phyloP scores from a whole-genome alignment of 37 sponge, comb jelly and placozoan genomes.

The Hexactinellida sp. region DNA sequence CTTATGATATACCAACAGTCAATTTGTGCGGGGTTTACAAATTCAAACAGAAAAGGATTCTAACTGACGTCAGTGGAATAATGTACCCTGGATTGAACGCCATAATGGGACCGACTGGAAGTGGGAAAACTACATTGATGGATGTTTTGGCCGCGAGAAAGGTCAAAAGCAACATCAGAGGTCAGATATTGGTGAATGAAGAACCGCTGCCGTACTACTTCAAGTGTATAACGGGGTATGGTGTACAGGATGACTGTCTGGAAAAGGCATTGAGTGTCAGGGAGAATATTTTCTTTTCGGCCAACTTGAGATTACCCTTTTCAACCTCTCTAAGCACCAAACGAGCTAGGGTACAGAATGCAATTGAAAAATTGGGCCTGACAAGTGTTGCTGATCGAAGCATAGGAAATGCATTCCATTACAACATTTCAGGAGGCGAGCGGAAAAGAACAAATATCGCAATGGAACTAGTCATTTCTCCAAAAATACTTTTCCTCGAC shows the following conservation, averaged over 20 bases:
- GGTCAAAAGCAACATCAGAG: not conserved
- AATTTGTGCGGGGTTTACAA: not conserved
- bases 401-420: slow-evolving; percentile 49
- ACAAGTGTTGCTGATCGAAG: not conserved
- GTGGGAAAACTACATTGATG: slow-evolving; percentile 5
- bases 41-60: not conserved
- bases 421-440: slow-evolving; percentile 78
- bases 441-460: slow-evolving; percentile 74
- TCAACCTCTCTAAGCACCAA: slow-evolving; percentile 19
- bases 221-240: not conserved
- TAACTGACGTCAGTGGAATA: not conserved
- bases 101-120: not conserved
- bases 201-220: not conserved
- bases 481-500: slow-evolving; percentile 67
- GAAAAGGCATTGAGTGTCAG: slow-evolving; percentile 57
- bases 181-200: not conserved
- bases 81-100: not conserved
- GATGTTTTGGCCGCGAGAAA: not conserved
- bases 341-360: slow-evolving; percentile 41
- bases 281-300: slow-evolving; percentile 63
- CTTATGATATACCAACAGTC: slow-evolving; percentile 3
- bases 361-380: slow-evolving; percentile 49
- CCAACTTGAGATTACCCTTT: slow-evolving; percentile 56
- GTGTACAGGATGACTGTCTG: slow-evolving; percentile 48
- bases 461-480: slow-evolving; percentile 83